phyloP scores from a whole-genome alignment of 2,888 invertebrate species.

The Agriopis aurantiaria region DNA sequence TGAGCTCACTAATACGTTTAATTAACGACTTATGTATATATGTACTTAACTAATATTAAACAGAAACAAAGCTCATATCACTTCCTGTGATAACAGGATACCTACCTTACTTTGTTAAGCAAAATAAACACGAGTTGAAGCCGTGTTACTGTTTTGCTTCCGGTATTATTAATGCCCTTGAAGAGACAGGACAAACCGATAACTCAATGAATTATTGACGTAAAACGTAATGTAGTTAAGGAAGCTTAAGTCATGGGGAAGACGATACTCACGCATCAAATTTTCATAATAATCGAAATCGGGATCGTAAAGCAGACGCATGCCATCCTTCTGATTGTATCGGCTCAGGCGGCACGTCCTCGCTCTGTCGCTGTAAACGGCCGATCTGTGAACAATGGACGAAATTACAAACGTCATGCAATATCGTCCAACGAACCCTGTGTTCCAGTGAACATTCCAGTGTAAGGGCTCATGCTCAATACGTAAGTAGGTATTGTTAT shows the following conservation, averaged over 20 bases:
- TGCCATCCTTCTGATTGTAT: conserved; percentile 95
- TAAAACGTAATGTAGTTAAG: conserved; percentile 3
- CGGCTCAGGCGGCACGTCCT: conserved; percentile 94
- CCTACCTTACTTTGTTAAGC: not conserved
- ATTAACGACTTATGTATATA: not conserved
- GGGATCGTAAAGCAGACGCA: conserved; percentile 95
- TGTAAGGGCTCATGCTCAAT: not conserved
- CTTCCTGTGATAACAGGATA: conserved; percentile 4
- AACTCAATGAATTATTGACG: conserved; percentile 17
- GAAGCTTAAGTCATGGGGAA: conserved; percentile 21
- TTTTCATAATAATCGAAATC: conserved; percentile 98
- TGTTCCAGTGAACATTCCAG: not conserved
- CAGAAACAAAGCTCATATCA: conserved; percentile 1
- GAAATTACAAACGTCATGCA: conserved; percentile 53
- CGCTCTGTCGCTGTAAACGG: conserved; percentile 95
- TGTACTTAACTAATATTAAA: not conserved
- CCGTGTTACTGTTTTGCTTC: conserved; percentile 12
- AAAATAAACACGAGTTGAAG: not conserved
- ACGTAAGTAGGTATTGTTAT: too few relatives aligned
- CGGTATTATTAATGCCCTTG: not conserved
- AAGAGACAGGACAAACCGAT: conserved; percentile 18
- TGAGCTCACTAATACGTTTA: not conserved
- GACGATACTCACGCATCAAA: conserved; percentile 92
- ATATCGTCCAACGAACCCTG: conserved; percentile 57
- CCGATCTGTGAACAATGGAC: conserved; percentile 86